These are phyloP conservation scores for Arnoldichthys spilopterus DNA, from an alignment of 2,797 vertebrate genomes.

Conservation along the genomic window DNA sequence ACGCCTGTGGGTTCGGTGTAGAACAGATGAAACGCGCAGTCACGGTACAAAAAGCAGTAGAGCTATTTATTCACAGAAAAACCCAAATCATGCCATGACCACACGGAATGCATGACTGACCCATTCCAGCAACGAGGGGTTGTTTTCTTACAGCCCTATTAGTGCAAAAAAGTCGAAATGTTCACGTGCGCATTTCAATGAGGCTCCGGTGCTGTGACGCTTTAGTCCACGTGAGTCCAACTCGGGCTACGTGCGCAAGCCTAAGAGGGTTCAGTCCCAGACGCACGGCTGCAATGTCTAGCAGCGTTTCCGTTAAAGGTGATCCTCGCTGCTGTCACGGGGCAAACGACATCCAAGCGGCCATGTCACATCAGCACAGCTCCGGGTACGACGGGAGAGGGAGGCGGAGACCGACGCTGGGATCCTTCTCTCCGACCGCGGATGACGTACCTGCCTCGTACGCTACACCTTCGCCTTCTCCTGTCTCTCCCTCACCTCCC, in stretches of 20 bases:
- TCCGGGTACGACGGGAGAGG: slow-evolving; percentile 25
- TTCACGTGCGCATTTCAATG: not conserved
- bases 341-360: not conserved
- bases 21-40: slow-evolving; percentile 13
- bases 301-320: not conserved
- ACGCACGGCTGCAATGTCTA: not conserved
- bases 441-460: not conserved
- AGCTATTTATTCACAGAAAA: slow-evolving; percentile 1
- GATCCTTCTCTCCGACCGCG: slow-evolving; percentile 58
- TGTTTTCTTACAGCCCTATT: not conserved
- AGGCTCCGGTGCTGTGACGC: not conserved
- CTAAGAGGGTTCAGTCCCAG: not conserved
- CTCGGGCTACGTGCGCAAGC: not conserved
- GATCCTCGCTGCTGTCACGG: slow-evolving; percentile 15
- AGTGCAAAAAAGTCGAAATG: not conserved
- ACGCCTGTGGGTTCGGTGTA: slow-evolving; percentile 21
- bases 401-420: slow-evolving; percentile 52
- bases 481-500: slow-evolving; percentile 33
- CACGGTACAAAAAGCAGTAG: slow-evolving; percentile 6
- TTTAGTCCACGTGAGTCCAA: slow-evolving; percentile 14
- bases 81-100: not conserved
- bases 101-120: not conserved
- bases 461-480: slow-evolving; percentile 9
- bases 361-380: not conserved
- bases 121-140: not conserved